Evolutionary conservation across 2,113 vertebrate genomes (phyloP), one percentile per base, ranked within the genome.

Genomic region (Mormyrus lacerda): DNA sequence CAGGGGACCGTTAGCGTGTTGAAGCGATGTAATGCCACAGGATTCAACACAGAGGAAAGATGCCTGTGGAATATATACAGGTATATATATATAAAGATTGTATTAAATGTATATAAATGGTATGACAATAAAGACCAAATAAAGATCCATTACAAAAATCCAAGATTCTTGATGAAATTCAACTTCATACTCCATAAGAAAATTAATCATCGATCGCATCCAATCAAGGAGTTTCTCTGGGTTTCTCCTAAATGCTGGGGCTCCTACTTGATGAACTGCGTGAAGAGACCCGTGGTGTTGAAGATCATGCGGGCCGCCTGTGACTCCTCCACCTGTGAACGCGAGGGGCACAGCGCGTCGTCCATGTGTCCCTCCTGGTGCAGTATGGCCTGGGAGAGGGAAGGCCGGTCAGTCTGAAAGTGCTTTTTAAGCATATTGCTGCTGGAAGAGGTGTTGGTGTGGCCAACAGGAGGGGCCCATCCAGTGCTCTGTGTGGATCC

Each of bases 331-430:
- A 93, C 96, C 89, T 98, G 97, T 76, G 97, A 98, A 89, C 97
- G 97, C 3, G 97, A 97, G 90, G 98, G 94, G 0, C 96, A 96
- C 17, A 98, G 92, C 0, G 97, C 96, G 0, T 98, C 97, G 0
- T 98, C 97, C 97, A 98, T 98, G 89, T 98, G 97, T 61, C 97
- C 97, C 89, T 98, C 97, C 91, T 98, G 97, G 92, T 98, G 97
- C 94, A 98, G 94, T 89, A 98, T 98, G 87, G 97, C 97, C 97
- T 98, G 92, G 2, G 65, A 91, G n/a, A 61, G 45, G 45, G 24
- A n/a, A 11, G 85, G 0, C 3, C 5, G 39, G 27, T 1, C 39
- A 55, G 15, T 87, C 48, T 87, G 11, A 87, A 35, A 53, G 50
- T 5, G 47, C 15, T 45, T 53, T 21, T 15, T 86, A 53, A 53